phyloP scores from a whole-genome alignment of 2,113 vertebrate species.

The Triplophysa dalaica region DNA sequence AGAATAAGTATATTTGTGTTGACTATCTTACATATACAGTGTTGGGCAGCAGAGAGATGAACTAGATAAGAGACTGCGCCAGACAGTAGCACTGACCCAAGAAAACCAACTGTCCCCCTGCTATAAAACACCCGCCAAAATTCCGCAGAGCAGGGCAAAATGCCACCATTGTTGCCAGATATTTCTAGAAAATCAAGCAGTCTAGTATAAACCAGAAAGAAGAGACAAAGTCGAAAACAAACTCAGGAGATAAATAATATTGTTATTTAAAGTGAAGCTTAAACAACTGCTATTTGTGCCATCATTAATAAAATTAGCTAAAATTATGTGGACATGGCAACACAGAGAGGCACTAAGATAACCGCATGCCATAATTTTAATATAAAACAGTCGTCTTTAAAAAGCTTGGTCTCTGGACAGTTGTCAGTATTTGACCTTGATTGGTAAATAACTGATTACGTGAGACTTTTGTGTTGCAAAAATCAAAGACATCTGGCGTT shows the following conservation, averaged over 20 bases:
- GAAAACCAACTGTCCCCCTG: neutral
- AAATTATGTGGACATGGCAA: neutral
- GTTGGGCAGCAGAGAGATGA: neutral
- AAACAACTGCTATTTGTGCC: no score
- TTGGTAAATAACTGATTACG: neutral
- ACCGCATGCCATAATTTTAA: neutral
- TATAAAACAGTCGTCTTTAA: constrained; percentile 14
- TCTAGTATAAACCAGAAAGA: no score
- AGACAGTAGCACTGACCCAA: constrained; percentile 26
- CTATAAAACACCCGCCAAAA: constrained; percentile 13
- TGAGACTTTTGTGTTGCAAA: neutral
- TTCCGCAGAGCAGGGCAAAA: neutral
- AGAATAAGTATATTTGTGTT: neutral
- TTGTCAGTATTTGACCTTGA: constrained; percentile 25
- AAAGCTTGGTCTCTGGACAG: constrained; percentile 15
- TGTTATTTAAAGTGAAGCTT: no score
- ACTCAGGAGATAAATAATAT: no score
- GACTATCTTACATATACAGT: constrained; percentile 2
- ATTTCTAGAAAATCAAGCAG: no score
- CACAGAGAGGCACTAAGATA: neutral
- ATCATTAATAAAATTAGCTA: no score
- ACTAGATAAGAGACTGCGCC: constrained; percentile 1
- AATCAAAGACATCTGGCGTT: constrained; percentile 34
- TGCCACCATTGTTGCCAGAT: neutral
- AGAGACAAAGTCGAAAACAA: no score